Base-by-base conservation (phyloP, 1,140 invertebrate genomes). In the Zaprionus camerounensis region DNA sequence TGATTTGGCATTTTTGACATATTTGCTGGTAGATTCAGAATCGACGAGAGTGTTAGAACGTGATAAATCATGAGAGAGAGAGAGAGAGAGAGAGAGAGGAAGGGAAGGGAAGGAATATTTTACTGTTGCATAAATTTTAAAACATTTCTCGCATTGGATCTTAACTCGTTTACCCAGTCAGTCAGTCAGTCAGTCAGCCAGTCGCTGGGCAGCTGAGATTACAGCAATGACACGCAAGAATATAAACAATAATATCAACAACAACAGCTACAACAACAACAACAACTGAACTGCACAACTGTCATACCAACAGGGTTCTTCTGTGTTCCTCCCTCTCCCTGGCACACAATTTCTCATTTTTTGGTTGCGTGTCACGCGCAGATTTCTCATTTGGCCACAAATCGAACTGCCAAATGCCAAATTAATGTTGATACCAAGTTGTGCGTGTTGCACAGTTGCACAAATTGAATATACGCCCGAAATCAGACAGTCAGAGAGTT, bases 361-460 rank as follows among this genome's bases (percentile, higher is more conserved):
- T 51, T 51, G 63, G 51, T 88, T 91, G 85, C 85, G 85, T 88
- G 85, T 82, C 78, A 78, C 46, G 70, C 31, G 57, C 31, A 90
- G 76, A 88, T 88, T 85, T 80, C 81, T 88, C 81, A 88, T 90
- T 78, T 81, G 67, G 59, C 70, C 76, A 79, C 85, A 90, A 90
- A 90, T 90, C 86, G 85, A 88, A 88, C 85, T 90, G 85, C 86
- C 82, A 85, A 85, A 82, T 85, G 82, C 78, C 85, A 88, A 88
- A 88, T 88, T 90, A 76, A 82, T 84, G 70, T 69, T 80, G 65
- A 77, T 72, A 46, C 41, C 41, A 65, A 75, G 79, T 55, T 75
- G 82, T 81, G 85, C 82, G 81, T 85, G 85, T 90, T 70, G 71
- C 76, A 76, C 80, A 86, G 82, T 85, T 86, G 75, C 74, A 88